Base-by-base conservation (phyloP, 2,113 vertebrate species). In the Amazona guildingii region DNA sequence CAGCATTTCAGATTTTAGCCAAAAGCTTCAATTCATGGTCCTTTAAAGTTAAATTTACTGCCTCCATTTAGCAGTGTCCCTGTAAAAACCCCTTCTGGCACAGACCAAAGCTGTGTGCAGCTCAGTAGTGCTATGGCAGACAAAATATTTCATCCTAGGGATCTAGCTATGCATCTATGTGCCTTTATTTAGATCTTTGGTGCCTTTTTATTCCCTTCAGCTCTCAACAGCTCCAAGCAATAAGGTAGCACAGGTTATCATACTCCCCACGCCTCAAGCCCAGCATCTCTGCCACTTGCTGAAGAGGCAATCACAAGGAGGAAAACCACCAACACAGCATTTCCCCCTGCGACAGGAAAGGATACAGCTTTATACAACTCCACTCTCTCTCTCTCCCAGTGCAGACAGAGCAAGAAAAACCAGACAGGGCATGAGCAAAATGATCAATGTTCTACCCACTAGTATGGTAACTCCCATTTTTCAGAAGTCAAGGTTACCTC, bases 31-130 rank as follows among this genome's bases (percentile, higher is more conserved):
- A 97, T 95, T 97, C 96, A 96, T 64, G 66, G 97, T 95, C 96
- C 95, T 97, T 98, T 98, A 97, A 96, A 97, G 97, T 92, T 70
- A 96, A 97, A 98, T 98, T 98, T 98, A 98, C 96, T 94, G 94
- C 96, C 94, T 81, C 95, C 97, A 98, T 98, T 98, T 98, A 98
- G 94, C 96, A 95, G 82, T 82, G 97, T 97, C 97, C 97, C 97
- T 97, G 96, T 97, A 97, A 98, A 96, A 93, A 44, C 68, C 92
- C 75, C 90, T 94, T 72, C 95, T 97, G 97, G 96, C 97, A 96
- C 97, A 59, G 91, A 97, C 95, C 76, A 77, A 77, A 37, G 94
- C 92, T 11, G 24, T 29, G 77, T 92, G 91, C 73, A 69, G 82
- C 11, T 83, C 95, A 97, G 92, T 90, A 93, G 82, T 1, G 35